Evolutionary conservation across 2,888 invertebrate species (phyloP), one percentile per base, ranked within the genome.

Genomic region (Catonia carolina): DNA sequence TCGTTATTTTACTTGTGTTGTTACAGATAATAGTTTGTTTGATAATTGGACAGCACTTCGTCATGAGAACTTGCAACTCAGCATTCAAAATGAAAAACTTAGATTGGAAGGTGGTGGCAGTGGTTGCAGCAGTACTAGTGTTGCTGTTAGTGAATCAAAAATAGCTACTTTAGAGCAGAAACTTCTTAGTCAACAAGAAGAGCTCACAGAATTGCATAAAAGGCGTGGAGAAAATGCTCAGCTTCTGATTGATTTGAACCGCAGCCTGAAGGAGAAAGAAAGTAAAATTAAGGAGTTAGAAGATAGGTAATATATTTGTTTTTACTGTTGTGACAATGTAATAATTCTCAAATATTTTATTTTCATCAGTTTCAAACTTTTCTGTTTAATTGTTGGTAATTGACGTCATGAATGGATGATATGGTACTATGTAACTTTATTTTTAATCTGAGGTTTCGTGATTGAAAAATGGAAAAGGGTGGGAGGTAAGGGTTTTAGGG

Each of bases 181-280:
- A 73, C 75, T 95, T 49, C 76, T 90, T 60, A 77, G 79, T 12
- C 86, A 94, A 69, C 94, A 96, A 70, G 96, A 96, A 74, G 96
- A 97, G 71, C 75, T 97, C 33, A 93, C 95, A 0, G 91, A 89
- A 56, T 73, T 96, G 56, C 95, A 94, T 69, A 80, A 89, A 66
- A 80, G 90, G 56, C 85, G 90, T 72, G 92, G 95, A 42, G 95
- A 96, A 77, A 92, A 93, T 75, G 81, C 94, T 2, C 95, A 96
- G 71, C 86, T 92, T 75, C 89, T 96, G 62, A 89, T 96, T 60
- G 93, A 90, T 72, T 77, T 96, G 35, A 94, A 90, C 75, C 80
- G 84, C 62, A 83, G 82, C 73, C 77, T 94, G 39, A 90, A 92
- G 71, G 91, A 93, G 64, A 84, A 88, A 68, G 89, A 89, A 65